Conservation (phyloP, 1,140 invertebrate genomes). For the Pinna nobilis region DNA sequence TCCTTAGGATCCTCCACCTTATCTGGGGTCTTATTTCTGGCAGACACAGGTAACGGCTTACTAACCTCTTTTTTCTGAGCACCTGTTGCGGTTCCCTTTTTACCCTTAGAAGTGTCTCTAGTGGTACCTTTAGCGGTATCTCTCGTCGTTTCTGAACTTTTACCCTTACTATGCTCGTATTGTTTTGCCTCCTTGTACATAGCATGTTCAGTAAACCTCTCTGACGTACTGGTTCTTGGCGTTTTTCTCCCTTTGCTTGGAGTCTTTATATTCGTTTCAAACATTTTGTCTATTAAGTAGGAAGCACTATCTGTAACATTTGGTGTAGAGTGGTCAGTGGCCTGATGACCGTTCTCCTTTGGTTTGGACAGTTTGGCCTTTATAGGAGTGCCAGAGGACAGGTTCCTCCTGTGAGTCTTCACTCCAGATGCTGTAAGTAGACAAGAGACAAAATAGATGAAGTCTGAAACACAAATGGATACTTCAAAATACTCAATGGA, state of each 20-base stretch:
- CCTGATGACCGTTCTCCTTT: constrained; percentile 20
- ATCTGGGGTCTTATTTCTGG: background rate
- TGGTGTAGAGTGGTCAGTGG: background rate
- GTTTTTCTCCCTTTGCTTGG: constrained; percentile 11
- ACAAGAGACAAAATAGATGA: too few relatives aligned
- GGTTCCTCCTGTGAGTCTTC: constrained; percentile 32
- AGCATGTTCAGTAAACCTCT: constrained; percentile 55
- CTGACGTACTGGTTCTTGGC: constrained; percentile 26
- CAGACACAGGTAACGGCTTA: background rate
- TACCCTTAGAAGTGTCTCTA: background rate
- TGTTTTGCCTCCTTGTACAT: constrained; percentile 60
- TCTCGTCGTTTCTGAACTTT: background rate
- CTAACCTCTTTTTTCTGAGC: constrained; percentile 11
- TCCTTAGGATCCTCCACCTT: constrained; percentile 16
- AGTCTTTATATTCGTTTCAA: constrained; percentile 39
- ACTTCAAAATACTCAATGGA: too few relatives aligned
- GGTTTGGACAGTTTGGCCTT: constrained; percentile 22
- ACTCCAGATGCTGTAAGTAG: constrained; percentile 5
- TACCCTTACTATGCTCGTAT: constrained; percentile 39
- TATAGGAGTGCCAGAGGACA: constrained; percentile 17
- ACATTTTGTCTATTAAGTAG: constrained; percentile 66
- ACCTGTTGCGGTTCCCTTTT: background rate
- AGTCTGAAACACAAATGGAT: too few relatives aligned
- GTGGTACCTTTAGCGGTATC: background rate
- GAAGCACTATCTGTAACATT: constrained; percentile 52